phyloP scores from a whole-genome alignment of 1,140 invertebrate genomes.

The Asobara japonica region DNA sequence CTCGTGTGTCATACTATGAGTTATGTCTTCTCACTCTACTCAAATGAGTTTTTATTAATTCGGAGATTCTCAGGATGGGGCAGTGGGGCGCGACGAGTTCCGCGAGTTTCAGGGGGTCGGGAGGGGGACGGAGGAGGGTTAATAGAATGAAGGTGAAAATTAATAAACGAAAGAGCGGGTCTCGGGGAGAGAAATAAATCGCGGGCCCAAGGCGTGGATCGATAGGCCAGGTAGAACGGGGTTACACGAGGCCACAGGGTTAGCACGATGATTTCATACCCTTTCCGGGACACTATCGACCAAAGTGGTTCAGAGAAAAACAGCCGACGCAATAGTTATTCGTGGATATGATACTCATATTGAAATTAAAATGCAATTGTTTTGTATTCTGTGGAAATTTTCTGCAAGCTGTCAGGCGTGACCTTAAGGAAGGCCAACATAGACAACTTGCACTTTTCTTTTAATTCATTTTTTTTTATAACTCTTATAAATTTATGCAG shows the following conservation, averaged over 20 bases:
- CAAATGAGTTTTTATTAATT: not conserved
- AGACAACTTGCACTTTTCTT: too few species aligned
- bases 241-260: conserved; percentile 1
- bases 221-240: conserved; percentile 19
- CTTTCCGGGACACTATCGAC: conserved; percentile 40
- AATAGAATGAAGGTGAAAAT: conserved; percentile 2
- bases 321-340: conserved; percentile 29
- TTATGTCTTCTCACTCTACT: not conserved
- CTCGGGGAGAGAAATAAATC: not conserved
- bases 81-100: not conserved
- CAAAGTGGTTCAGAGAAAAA: conserved; percentile 24
- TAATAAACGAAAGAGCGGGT: not conserved
- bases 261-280: conserved; percentile 37
- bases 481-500: too few species aligned
- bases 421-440: too few species aligned
- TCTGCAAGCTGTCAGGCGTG: too few species aligned
- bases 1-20: not conserved
- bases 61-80: not conserved
- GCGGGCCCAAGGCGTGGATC: not conserved
- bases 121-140: too few species aligned
- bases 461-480: too few species aligned
- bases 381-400: not conserved
- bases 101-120: not conserved
- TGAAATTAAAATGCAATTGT: not conserved
- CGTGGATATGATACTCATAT: not conserved